Percentiles rank a stretch among this genome's conserved stretches.
phyloP scores from a whole-genome alignment of 2,888 invertebrate genomes.

The Chelonus formosanus region DNA sequence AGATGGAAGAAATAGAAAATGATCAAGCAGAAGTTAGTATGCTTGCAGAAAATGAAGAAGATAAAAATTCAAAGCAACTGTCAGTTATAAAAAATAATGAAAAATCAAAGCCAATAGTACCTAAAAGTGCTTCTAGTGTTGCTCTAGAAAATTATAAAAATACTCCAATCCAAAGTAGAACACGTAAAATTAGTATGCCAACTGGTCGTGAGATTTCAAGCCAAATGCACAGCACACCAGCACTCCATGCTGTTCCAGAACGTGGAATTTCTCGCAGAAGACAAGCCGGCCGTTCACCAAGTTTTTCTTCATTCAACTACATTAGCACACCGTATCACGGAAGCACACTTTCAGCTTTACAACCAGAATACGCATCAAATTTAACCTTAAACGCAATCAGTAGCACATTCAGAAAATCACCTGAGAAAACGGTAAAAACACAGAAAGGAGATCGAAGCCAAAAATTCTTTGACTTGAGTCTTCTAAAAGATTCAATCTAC shows the following conservation, averaged over 20 bases:
- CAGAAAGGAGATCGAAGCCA: slow-evolving; percentile 65
- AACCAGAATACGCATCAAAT: slow-evolving; percentile 80
- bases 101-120: slow-evolving; percentile 51
- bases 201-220: slow-evolving; percentile 66
- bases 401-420: slow-evolving; percentile 66
- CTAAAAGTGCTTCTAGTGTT: slow-evolving; percentile 76
- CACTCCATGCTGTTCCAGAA: slow-evolving; percentile 77
- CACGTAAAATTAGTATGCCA: slow-evolving; percentile 72
- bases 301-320: slow-evolving; percentile 84
- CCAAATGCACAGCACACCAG: slow-evolving; percentile 73
- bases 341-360: slow-evolving; percentile 78
- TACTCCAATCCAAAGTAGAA: slow-evolving; percentile 65
- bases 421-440: slow-evolving; percentile 52
- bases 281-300: slow-evolving; percentile 68
- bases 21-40: slow-evolving; percentile 56
- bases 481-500: slow-evolving; percentile 82
- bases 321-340: slow-evolving; percentile 88
- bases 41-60: slow-evolving; percentile 52
- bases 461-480: slow-evolving; percentile 78
- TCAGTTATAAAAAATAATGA: slow-evolving; percentile 38
- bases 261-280: slow-evolving; percentile 61
- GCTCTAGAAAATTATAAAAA: slow-evolving; percentile 70
- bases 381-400: slow-evolving; percentile 77
- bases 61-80: slow-evolving; percentile 47
- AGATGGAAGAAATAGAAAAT: slow-evolving; percentile 49